Evolutionary conservation across 2,113 vertebrate genomes (phyloP).

Genomic region (Hiodon alosoides): DNA sequence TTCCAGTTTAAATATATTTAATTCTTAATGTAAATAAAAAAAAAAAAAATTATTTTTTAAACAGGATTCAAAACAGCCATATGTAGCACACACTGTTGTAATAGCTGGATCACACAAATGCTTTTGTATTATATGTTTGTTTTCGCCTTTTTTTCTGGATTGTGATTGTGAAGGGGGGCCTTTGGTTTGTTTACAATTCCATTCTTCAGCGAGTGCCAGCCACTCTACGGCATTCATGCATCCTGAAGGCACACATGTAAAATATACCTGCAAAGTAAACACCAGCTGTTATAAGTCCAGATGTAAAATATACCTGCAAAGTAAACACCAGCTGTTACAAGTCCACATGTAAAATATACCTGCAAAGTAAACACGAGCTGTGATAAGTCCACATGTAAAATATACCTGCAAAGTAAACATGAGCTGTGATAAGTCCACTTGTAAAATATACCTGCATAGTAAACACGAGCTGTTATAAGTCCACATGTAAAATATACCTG

Average conservation of each 20-base stretch:
- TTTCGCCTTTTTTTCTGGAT: too few species aligned
- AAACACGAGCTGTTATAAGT: background rate
- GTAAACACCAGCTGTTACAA: background rate
- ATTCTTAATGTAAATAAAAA: too few species aligned
- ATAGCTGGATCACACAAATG: too few species aligned
- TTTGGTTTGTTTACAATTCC: background rate
- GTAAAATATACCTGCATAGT: constrained; percentile 74
- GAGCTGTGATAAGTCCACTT: constrained; percentile 50
- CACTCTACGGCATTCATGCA: constrained; percentile 70
- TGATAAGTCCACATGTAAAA: constrained; percentile 70
- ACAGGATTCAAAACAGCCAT: too few species aligned
- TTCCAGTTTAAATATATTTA: too few species aligned
- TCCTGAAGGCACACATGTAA: constrained; percentile 80
- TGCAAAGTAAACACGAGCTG: constrained; percentile 34
- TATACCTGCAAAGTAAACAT: constrained; percentile 58
- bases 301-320: constrained; percentile 79
- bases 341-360: constrained; percentile 79
- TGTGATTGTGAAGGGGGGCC: too few species aligned
- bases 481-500: constrained; percentile 83
- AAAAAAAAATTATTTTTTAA: too few species aligned
- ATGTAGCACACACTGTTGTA: too few species aligned
- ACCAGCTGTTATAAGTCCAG: constrained; percentile 39
- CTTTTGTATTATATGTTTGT: too few species aligned
- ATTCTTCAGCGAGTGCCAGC: constrained; percentile 57
- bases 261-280: constrained; percentile 66